These are phyloP conservation scores for Microplitis deprimator DNA, from an alignment of 2,888 invertebrate species.

Conservation along the genomic window DNA sequence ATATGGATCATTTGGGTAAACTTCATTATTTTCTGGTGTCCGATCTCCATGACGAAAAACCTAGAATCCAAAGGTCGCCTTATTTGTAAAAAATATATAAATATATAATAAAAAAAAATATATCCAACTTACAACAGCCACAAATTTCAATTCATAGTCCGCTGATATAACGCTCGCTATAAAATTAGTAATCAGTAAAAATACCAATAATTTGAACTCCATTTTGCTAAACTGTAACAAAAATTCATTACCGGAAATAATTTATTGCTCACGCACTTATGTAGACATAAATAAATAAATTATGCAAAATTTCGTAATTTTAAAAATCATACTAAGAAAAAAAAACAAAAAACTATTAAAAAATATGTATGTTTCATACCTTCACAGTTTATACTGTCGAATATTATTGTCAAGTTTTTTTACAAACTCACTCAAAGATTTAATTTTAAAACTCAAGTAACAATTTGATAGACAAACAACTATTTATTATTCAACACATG, in stretches of 20 bases:
- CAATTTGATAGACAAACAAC: background rate
- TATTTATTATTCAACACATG: background rate
- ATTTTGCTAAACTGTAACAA: background rate
- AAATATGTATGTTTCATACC: too few relatives aligned
- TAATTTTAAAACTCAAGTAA: background rate
- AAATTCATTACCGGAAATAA: background rate
- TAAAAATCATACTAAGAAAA: too few relatives aligned
- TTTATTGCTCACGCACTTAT: too few relatives aligned
- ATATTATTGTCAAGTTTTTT: background rate
- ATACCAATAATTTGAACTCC: background rate
- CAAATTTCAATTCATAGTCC: background rate
- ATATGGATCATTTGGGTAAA: slow-evolving; percentile 76
- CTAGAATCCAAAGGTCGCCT: background rate
- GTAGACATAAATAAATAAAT: too few relatives aligned
- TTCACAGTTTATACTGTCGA: too few relatives aligned
- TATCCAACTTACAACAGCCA: background rate
- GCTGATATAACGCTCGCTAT: background rate
- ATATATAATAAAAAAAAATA: too few relatives aligned
- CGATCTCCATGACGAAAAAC: slow-evolving; percentile 79
- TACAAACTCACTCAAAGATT: background rate
- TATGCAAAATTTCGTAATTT: too few relatives aligned
- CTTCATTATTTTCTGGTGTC: slow-evolving; percentile 75
- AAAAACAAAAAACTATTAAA: too few relatives aligned
- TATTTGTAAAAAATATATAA: background rate
- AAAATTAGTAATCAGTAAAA: background rate